Evolutionary conservation across 1,140 invertebrate species (phyloP).

Genomic region (Drosophila tropicalis): DNA sequence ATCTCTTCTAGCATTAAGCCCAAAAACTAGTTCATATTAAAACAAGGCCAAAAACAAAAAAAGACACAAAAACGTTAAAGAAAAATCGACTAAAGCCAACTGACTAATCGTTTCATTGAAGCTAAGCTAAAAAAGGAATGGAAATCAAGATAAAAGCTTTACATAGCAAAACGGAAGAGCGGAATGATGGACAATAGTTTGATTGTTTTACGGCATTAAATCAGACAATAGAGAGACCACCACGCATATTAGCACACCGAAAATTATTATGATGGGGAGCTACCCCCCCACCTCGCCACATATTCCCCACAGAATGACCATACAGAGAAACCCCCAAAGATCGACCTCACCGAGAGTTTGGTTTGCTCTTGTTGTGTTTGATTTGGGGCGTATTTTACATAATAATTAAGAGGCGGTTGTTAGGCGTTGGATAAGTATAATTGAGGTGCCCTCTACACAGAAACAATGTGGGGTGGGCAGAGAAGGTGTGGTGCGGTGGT

Average conservation of each 20-base stretch:
- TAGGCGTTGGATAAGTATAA: constrained; percentile 13
- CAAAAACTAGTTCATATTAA: constrained; percentile 65
- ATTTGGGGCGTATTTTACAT: constrained; percentile 37
- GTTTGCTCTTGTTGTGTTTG: neutral
- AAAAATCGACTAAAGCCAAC: constrained; percentile 36
- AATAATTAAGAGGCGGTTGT: constrained; percentile 20
- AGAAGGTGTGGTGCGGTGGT: too few species aligned
- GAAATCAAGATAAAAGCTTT: constrained; percentile 26
- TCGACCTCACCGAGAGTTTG: neutral
- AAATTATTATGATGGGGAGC: neutral
- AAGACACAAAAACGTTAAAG: constrained; percentile 34
- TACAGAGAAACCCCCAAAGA: neutral
- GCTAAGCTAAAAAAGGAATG: constrained; percentile 32
- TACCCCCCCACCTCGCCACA: too few species aligned
- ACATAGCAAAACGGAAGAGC: constrained; percentile 5
- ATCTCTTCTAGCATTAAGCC: constrained; percentile 15
- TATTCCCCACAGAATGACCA: neutral
- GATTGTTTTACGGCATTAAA: constrained; percentile 72
- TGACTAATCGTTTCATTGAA: constrained; percentile 57
- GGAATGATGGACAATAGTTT: constrained; percentile 62
- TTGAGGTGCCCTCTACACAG: neutral
- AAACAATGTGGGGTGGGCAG: neutral
- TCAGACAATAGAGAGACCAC: constrained; percentile 45
- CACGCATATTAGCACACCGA: constrained; percentile 53
- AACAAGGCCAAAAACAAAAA: constrained; percentile 47